Evolutionary conservation across 23 tunicate genomes (phyloP), one percentile per base, ranked within the genome.

Genomic region (Styela clava): DNA sequence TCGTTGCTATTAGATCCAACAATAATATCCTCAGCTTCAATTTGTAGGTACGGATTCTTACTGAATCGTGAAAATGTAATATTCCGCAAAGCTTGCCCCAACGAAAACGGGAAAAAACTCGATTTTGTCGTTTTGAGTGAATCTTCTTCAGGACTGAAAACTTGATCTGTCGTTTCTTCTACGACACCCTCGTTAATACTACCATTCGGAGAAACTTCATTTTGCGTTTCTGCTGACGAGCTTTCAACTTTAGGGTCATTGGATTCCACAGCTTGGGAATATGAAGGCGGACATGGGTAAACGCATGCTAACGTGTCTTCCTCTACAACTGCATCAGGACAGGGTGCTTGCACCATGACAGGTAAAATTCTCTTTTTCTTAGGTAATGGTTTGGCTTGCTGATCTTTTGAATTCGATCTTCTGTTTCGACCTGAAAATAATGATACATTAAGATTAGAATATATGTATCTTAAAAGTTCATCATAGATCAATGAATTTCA

Each of bases 261-360:
- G 32, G 29, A 44, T 52, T 22, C 52, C 21, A 76, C 64, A 0
- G 81, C 64, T 52, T 76, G 81, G 27, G 81, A 76, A 24, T 91
- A 91, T 0, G 97, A 78, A 7, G 97, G 97, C 5, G 97, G 97
- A 34, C 82, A 86, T 26, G 97, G 97, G 63, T 91, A 86, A 44
- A 91, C 82, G 62, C 97, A 91, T 0, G 79, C 64, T 16, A 89
- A 87, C 23, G 82, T 78, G 33, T 91, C 88, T 23, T 86, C 97
- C 26, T 79, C 95, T 35, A 83, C 24, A 24, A 74, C 85, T 33
- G 31, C 81, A 69, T 89, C 83, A 18, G 77, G 33, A 77, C 86
- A 91, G 2, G 97, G 97, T 0, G 97, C 97, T 62, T 74, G 87
- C 30, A 91, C 87, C 87, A 82, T 69, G 27, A 91, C 97, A 0